phyloP scores from a whole-genome alignment of 2,797 vertebrate species.

The Monodelphis domestica region DNA sequence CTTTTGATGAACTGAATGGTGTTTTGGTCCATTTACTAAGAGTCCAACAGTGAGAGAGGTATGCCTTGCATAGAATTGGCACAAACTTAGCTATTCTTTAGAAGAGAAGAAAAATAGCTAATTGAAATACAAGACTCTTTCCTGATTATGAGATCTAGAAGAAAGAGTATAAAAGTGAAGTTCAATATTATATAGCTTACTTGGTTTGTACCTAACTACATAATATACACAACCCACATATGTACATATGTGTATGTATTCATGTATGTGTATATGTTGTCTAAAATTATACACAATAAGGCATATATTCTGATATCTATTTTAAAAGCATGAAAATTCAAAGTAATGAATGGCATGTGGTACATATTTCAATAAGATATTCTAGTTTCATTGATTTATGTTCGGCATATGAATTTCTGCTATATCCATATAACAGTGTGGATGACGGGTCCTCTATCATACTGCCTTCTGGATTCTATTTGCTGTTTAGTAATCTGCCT shows the following conservation, averaged over 20 bases:
- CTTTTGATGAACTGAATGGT: neutral
- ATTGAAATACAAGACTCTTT: neutral
- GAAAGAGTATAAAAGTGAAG: neutral
- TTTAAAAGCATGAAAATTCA: neutral
- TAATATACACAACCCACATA: neutral
- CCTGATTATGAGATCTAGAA: slow-evolving; percentile 21
- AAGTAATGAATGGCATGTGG: neutral
- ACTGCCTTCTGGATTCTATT: slow-evolving; percentile 5
- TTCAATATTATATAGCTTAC: neutral
- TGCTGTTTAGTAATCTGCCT: slow-evolving; percentile 11
- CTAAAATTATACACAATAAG: neutral
- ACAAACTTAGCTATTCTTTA: neutral
- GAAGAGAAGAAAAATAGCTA: neutral
- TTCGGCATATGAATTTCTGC: neutral
- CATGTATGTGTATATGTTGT: neutral
- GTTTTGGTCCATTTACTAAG: slow-evolving; percentile 24
- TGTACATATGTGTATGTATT: fast-evolving
- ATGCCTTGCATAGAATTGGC: neutral
- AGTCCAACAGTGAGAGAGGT: neutral
- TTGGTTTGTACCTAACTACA: neutral
- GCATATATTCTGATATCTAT: too few species aligned
- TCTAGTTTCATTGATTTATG: neutral
- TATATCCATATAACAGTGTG: too few species aligned
- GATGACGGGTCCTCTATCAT: neutral
- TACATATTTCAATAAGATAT: neutral